phyloP scores from a whole-genome alignment of 2,888 invertebrate genomes.

The Colletes collaris region DNA sequence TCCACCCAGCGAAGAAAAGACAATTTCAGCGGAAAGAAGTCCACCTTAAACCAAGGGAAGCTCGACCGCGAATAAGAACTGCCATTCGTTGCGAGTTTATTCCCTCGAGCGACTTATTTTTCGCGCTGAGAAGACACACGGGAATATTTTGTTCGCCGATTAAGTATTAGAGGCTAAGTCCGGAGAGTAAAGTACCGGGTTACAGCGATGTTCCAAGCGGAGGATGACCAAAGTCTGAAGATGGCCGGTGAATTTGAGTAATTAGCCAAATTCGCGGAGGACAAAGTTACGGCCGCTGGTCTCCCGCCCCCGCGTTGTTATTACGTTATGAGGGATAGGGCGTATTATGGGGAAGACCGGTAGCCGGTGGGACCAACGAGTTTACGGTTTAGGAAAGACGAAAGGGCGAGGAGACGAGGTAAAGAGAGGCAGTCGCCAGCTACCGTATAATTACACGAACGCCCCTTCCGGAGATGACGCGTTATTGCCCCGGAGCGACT shows the following conservation, averaged over 20 bases:
- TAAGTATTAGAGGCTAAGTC: no score
- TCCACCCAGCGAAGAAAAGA: neutral
- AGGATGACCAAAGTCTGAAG: constrained; percentile 20
- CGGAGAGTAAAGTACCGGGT: no score
- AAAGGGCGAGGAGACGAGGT: constrained; percentile 51
- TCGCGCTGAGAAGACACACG: no score
- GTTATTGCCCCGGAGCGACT: constrained; percentile 73
- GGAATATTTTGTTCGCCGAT: no score
- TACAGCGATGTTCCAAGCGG: no score
- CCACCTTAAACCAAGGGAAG: neutral
- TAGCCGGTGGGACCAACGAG: constrained; percentile 79
- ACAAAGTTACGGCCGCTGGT: constrained; percentile 77
- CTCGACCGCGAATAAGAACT: no score
- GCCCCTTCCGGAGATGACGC: constrained; percentile 75
- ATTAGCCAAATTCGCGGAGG: constrained; percentile 70
- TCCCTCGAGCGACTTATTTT: no score
- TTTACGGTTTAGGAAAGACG: constrained; percentile 79
- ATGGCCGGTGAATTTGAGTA: constrained; percentile 68
- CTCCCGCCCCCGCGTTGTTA: constrained; percentile 73
- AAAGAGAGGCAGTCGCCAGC: constrained; percentile 72
- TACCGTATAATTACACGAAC: constrained; percentile 82
- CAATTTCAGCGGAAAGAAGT: neutral
- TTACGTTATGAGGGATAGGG: constrained; percentile 79
- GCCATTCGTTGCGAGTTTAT: neutral
- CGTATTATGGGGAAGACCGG: constrained; percentile 82